Conservation (phyloP, 1,140 invertebrate species). For the Homarus americanus region DNA sequence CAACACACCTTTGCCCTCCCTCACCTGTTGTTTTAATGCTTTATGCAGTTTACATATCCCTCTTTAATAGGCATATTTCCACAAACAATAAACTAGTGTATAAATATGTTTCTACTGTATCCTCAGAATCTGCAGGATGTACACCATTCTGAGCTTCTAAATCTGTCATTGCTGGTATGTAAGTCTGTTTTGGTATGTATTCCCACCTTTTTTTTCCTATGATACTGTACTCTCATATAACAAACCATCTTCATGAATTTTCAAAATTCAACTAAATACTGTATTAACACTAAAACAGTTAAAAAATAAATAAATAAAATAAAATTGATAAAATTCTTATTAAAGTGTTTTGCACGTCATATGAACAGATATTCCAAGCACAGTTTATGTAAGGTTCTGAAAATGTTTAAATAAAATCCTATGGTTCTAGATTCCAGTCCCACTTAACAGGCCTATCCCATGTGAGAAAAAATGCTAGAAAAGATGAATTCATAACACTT, state of each 20-base stretch:
- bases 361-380: neutral
- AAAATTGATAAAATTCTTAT: neutral
- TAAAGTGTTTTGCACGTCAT: neutral
- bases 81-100: neutral
- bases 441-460: neutral
- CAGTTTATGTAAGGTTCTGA: neutral
- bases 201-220: neutral
- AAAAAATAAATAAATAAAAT: neutral
- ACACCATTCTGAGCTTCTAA: neutral
- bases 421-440: neutral
- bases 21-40: neutral
- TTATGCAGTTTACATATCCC: neutral
- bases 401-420: neutral
- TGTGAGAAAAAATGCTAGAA: neutral
- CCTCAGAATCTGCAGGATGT: neutral
- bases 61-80: neutral
- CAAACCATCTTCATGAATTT: neutral
- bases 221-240: neutral
- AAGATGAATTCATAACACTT: neutral
- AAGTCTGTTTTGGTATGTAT: no score
- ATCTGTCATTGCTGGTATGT: neutral
- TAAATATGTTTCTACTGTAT: neutral
- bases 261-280: neutral
- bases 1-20: neutral
- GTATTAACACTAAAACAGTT: no score